Percentiles rank a stretch among this genome's conserved stretches.
Evolutionary conservation across 1,140 invertebrate genomes (phyloP).

Genomic region (Anoplophora glabripennis): DNA sequence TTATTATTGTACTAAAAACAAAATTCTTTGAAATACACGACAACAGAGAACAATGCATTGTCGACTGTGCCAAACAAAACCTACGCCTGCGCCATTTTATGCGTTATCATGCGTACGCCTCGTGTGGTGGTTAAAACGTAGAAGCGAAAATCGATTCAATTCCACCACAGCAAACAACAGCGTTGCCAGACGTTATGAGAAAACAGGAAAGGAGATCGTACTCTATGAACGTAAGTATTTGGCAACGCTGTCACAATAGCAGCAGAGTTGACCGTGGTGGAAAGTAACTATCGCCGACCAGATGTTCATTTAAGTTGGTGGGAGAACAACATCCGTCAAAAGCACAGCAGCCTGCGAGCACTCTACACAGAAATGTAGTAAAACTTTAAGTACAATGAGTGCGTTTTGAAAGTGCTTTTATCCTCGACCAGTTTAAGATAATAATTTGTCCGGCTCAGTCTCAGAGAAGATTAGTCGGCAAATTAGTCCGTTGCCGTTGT

Average conservation of each 20-base stretch:
- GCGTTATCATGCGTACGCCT: too few relatives aligned
- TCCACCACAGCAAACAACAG: not conserved
- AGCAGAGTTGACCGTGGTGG: slow-evolving; percentile 1
- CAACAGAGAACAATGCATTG: too few relatives aligned
- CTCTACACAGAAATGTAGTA: too few relatives aligned
- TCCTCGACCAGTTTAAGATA: slow-evolving; percentile 7
- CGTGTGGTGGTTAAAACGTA: too few relatives aligned
- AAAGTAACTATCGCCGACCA: slow-evolving; percentile 2
- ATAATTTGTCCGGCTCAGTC: slow-evolving; percentile 45
- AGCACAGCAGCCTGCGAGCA: not conserved
- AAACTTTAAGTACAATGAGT: slow-evolving; percentile 18
- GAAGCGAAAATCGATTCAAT: not conserved
- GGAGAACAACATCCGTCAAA: slow-evolving; percentile 7
- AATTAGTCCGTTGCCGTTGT: slow-evolving; percentile 5
- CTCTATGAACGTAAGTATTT: too few relatives aligned
- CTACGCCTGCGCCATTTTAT: too few relatives aligned
- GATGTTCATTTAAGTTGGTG: not conserved
- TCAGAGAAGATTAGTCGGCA: slow-evolving; percentile 50
- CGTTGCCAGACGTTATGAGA: too few relatives aligned
- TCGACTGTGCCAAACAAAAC: too few relatives aligned
- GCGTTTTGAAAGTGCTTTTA: slow-evolving; percentile 21
- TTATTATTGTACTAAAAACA: too few relatives aligned
- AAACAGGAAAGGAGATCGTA: too few relatives aligned
- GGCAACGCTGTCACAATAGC: not conserved
- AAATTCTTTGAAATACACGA: too few relatives aligned